A percentile compares a stretch with the other conserved stretches of the same genome.
Conservation (phyloP, 2,113 vertebrate species). For the Oophaga pumilio region DNA sequence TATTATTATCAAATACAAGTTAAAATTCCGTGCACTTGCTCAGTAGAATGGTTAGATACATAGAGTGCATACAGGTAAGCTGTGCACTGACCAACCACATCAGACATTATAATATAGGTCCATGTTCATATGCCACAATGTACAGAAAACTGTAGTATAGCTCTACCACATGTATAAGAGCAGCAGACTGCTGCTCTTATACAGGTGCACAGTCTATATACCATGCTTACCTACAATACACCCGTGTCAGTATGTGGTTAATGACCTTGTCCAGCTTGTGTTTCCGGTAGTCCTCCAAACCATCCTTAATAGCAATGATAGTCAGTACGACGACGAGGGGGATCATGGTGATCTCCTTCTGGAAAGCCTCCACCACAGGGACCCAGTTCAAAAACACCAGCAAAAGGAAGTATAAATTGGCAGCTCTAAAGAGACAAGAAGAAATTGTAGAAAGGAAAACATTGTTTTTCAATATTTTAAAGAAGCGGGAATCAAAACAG, state of each 20-base stretch:
- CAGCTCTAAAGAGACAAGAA: constrained; percentile 73
- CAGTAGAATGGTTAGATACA: too few species aligned
- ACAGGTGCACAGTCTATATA: not conserved
- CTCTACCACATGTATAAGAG: not conserved
- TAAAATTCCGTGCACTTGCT: too few species aligned
- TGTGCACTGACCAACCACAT: too few species aligned
- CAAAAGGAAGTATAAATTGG: constrained; percentile 97
- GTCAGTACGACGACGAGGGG: constrained; percentile 87
- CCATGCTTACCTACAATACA: constrained; percentile 84
- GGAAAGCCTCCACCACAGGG: constrained; percentile 94
- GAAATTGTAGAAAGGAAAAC: not conserved
- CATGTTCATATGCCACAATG: too few species aligned
- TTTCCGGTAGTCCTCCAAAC: constrained; percentile 90
- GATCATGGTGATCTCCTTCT: constrained; percentile 97
- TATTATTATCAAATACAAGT: too few species aligned
- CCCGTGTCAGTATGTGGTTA: constrained; percentile 83
- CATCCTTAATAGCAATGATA: constrained; percentile 92
- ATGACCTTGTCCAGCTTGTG: constrained; percentile 89
- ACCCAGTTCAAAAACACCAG: constrained; percentile 93
- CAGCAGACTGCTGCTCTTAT: not conserved
- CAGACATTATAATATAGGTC: too few species aligned
- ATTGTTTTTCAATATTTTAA: not conserved
- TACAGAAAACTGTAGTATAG: too few species aligned
- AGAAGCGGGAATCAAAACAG: not conserved
- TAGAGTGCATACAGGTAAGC: too few species aligned